These are phyloP conservation scores for Leptura quadrifasciata DNA, from an alignment of 2,888 invertebrate species.

Conservation along the genomic window DNA sequence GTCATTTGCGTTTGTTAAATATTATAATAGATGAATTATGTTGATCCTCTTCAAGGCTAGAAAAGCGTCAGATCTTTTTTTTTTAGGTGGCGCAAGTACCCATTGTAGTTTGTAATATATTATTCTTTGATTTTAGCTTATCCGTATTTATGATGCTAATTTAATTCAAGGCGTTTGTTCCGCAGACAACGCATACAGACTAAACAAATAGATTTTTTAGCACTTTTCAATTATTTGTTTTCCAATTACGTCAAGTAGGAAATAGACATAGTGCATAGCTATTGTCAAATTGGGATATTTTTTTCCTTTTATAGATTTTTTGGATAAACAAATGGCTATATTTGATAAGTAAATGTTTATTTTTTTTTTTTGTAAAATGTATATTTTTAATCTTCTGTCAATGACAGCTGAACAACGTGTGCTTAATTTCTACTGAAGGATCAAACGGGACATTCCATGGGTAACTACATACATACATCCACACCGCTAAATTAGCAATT, in stretches of 20 bases:
- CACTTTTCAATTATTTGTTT: neutral
- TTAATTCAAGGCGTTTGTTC: neutral
- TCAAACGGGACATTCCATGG: no score
- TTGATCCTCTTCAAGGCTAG: constrained; percentile 21
- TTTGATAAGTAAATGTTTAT: no score
- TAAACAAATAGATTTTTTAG: neutral
- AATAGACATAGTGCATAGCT: neutral
- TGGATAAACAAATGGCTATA: no score
- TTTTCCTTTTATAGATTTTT: no score
- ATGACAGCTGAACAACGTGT: no score
- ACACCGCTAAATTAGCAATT: no score
- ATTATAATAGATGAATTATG: constrained; percentile 15
- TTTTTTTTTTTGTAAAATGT: no score
- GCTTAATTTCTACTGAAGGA: no score
- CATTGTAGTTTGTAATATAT: neutral
- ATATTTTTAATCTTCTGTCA: no score
- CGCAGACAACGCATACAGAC: neutral
- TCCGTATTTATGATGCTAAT: neutral
- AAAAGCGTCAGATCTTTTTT: constrained; percentile 9
- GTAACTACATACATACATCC: no score
- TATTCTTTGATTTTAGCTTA: constrained; percentile 18
- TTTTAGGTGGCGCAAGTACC: neutral
- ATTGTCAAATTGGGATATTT: no score
- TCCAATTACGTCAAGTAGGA: neutral
- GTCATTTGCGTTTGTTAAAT: constrained; percentile 12